A percentile compares a stretch with the other conserved stretches of the same genome.
These are phyloP conservation scores for Acanthosepion lycidas DNA, from an alignment of 2,888 invertebrate species.

Conservation along the genomic window DNA sequence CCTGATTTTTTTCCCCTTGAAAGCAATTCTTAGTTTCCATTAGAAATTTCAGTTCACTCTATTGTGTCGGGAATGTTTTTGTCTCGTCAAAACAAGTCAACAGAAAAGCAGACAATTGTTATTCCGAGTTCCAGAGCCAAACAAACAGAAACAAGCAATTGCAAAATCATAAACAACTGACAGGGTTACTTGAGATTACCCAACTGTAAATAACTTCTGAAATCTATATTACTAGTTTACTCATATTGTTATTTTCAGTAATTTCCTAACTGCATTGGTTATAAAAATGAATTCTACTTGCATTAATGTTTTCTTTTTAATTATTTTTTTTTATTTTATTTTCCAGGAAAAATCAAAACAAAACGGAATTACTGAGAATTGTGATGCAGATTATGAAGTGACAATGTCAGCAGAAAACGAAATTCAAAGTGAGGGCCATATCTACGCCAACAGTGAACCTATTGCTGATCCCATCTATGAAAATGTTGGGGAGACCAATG, in stretches of 20 bases:
- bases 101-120: background rate
- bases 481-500: constrained; percentile 40
- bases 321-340: background rate
- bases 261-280: too few relatives aligned
- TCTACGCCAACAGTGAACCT: constrained; percentile 37
- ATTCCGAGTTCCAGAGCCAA: background rate
- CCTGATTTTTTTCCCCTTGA: background rate
- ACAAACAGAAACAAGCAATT: background rate
- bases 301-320: background rate
- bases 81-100: background rate
- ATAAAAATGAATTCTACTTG: too few relatives aligned
- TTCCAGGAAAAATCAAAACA: constrained; percentile 45
- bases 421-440: constrained; percentile 23
- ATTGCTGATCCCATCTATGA: constrained; percentile 42
- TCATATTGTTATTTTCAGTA: too few relatives aligned
- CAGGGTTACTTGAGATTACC: background rate
- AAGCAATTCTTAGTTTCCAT: background rate
- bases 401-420: constrained; percentile 39
- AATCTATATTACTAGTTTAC: too few relatives aligned
- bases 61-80: background rate
- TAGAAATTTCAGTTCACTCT: background rate
- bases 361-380: constrained; percentile 45
- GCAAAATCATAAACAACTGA: background rate
- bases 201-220: background rate
- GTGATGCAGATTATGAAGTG: constrained; percentile 44